Evolutionary conservation across 1,140 invertebrate species (phyloP), one percentile per base, ranked within the genome.

Genomic region (Panagrolaimus sp.): DNA sequence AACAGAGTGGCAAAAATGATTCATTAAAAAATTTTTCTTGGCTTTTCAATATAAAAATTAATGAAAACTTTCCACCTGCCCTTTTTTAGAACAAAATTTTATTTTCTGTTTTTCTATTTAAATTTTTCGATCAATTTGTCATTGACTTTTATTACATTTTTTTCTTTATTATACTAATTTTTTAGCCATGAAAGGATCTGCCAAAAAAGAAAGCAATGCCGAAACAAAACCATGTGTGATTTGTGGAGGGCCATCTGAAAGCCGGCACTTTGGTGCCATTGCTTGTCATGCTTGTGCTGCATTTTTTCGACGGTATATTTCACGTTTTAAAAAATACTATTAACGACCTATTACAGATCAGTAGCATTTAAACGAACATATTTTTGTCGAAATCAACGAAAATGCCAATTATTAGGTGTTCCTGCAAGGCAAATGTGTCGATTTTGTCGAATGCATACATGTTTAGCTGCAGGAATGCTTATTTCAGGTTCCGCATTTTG

Each of bases 371-470:
- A 26, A 6, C 15, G 52, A 28, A 58, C 52, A 58, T 58, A 58
- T 58, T 21, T 58, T 12, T 58, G 52, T 58, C 52, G 52, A 28
- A 58, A 58, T 28, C 52, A 58, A 58, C 8, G 52, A n/a, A 21
- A 58, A 58, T 58, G 52, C 17, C 21, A 58, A 21, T n/a, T 58
- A 26, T 12, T 58, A 12, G 52, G 52, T 26, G 32, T 38, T 12
- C 52, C 52, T 1, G 21, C 52, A 4, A 21, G 52, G 4, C 52
- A 58, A 24, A 58, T 58, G 10, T 58, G 52, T n/a, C 52, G 52
- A 58, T 58, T 58, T 28, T 58, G 52, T 58, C 52, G 52, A 21
- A 58, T 58, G 52, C 52, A 58, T 17, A 58, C 52, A 58, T 58
- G 52, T n/a, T 21, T 58, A 21, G 52, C 52, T 17, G 52, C 28